Evolutionary conservation across 2,888 invertebrate genomes (phyloP).

Genomic region (Lycophotia porphyrea): DNA sequence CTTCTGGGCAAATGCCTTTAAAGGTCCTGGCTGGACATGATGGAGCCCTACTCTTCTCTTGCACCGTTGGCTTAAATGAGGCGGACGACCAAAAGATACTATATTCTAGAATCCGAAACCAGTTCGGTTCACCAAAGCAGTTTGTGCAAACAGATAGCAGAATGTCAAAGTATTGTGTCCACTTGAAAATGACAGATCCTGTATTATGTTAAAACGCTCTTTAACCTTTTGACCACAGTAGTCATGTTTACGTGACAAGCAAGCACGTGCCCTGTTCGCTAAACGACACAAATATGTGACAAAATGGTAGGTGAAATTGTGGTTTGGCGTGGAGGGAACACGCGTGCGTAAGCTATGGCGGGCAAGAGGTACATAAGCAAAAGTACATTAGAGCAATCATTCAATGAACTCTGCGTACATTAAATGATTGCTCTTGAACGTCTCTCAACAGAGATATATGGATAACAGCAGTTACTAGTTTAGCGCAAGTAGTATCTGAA

Average conservation of each 20-base stretch:
- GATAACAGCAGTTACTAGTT: neutral
- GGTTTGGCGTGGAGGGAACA: too few relatives aligned
- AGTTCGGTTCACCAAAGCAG: neutral
- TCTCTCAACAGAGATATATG: neutral
- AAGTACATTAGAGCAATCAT: slow-evolving; percentile 4
- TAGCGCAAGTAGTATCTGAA: neutral
- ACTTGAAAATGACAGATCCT: neutral
- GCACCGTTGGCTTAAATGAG: neutral
- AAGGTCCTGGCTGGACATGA: too few relatives aligned
- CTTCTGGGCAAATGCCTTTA: neutral
- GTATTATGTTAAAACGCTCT: neutral
- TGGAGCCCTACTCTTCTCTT: too few relatives aligned
- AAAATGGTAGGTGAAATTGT: too few relatives aligned
- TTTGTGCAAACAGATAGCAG: neutral
- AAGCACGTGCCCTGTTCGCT: too few relatives aligned
- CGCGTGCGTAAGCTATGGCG: too few relatives aligned
- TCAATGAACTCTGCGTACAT: slow-evolving; percentile 15
- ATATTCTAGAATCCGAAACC: neutral
- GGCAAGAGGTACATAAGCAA: too few relatives aligned
- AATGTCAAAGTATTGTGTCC: neutral
- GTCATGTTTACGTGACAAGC: too few relatives aligned
- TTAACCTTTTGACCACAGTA: too few relatives aligned
- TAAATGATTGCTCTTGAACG: slow-evolving; percentile 20
- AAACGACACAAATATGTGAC: too few relatives aligned
- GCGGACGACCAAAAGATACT: neutral